Evolutionary conservation across 2,113 vertebrate genomes (phyloP), one percentile per base, ranked within the genome.

Genomic region (Colossoma macropomum): DNA sequence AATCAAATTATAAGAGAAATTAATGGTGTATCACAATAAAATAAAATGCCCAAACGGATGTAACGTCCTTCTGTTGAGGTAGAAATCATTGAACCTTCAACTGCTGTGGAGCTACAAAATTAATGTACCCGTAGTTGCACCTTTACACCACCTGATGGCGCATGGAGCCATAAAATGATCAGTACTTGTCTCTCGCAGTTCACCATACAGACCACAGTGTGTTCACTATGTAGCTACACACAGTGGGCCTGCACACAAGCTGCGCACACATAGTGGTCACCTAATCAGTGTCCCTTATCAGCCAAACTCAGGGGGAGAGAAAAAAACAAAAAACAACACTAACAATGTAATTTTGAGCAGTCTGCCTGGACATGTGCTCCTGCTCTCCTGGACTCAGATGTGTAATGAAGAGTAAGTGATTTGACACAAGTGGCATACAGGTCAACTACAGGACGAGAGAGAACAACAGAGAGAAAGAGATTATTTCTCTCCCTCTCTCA

Each of bases 101-200:
- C 50, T 5, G 17, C 50, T 15, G 16, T 19, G 4, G 16, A 19
- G 32, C 6, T 11, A 27, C 3, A 68, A 16, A 9, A 34, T 8
- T 23, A 23, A 38, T 23, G 32, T 1, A 38, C 9, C 17, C 19
- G 81, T 32, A 70, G 41, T 38, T 62, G 10, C 82, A 52, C 32
- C 0, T 27, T 50, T 10, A n/a, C 4, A 74, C 76, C 82, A 74
- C 56, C 60, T 41, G 76, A 30, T 74, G 69, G 59, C 15, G 60
- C 27, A 30, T 15, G 16, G 16, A 2, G 11, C 34, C 23, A 71
- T n/a, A 9, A n/a, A 25, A 71, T 25, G 23, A 41, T 13, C 66
- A 68, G 10, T 9, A 11, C 4, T 45, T n/a, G n/a, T 45, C 41
- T 45, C 30, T 59, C 17, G 3, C 23, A n/a, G 11, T 41, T 38